A percentile compares a stretch with the other conserved stretches of the same genome.
These are phyloP conservation scores for Lycorma delicatula DNA, from an alignment of 1,140 invertebrate genomes.

Conservation along the genomic window DNA sequence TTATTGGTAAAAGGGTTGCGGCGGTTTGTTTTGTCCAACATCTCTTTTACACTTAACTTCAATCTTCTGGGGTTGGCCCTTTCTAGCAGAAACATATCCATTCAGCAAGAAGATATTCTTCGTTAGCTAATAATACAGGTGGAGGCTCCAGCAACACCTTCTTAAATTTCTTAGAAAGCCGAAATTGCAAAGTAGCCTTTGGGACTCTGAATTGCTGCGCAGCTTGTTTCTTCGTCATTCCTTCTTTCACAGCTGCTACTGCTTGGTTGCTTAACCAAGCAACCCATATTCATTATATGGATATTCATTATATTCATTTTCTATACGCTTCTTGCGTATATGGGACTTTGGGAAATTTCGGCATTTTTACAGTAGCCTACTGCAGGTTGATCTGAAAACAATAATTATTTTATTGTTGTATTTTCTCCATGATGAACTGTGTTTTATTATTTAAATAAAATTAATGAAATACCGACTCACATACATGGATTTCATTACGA, in stretches of 20 bases:
- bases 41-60: not conserved
- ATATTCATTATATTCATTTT: too few species aligned
- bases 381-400: not conserved
- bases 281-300: too few species aligned
- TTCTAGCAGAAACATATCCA: not conserved
- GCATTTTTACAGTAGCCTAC: not conserved
- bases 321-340: too few species aligned
- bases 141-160: not conserved
- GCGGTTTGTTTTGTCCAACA: not conserved
- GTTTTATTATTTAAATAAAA: too few species aligned
- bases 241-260: not conserved
- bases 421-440: too few species aligned
- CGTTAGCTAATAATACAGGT: not conserved
- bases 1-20: slow-evolving; percentile 29
- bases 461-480: too few species aligned
- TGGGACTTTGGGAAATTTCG: not conserved
- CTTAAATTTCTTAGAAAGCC: not conserved
- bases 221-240: not conserved
- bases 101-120: not conserved
- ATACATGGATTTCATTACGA: too few species aligned
- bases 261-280: too few species aligned
- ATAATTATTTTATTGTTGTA: too few species aligned
- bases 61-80: not conserved
- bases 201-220: not conserved
- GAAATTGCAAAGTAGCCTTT: not conserved